Conservation (phyloP, 1,140 invertebrate species). For the Copidosoma floridanum region DNA sequence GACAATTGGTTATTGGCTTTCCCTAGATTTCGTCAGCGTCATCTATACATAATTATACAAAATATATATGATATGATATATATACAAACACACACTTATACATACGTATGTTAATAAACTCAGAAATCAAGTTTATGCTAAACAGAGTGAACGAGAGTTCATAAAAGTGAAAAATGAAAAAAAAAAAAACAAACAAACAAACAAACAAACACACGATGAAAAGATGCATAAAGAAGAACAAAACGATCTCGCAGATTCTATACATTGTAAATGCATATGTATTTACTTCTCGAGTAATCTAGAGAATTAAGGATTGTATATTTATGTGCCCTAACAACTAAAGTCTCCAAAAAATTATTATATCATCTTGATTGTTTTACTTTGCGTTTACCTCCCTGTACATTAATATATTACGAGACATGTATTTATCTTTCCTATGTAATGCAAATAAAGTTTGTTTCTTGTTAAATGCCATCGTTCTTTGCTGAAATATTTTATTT, state of each 20-base stretch:
- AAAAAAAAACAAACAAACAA: too few relatives aligned
- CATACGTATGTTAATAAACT: slow-evolving; percentile 25
- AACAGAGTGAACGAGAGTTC: not conserved
- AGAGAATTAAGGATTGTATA: slow-evolving; percentile 43
- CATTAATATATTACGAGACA: slow-evolving; percentile 17
- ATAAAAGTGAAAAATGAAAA: not conserved
- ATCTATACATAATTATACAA: slow-evolving; percentile 24
- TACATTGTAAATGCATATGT: slow-evolving; percentile 42
- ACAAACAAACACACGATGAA: too few relatives aligned
- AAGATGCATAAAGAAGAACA: too few relatives aligned
- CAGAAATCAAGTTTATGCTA: slow-evolving; percentile 26
- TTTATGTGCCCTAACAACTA: slow-evolving; percentile 37
- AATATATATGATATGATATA: slow-evolving; percentile 25
- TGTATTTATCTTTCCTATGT: slow-evolving; percentile 26
- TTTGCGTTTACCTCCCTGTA: not conserved
- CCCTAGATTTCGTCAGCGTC: slow-evolving; percentile 35
- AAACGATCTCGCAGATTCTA: slow-evolving; percentile 39
- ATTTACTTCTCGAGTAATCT: slow-evolving; percentile 45
- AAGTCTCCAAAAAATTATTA: slow-evolving; percentile 15
- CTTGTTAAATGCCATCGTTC: too few relatives aligned
- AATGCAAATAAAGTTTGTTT: slow-evolving; percentile 25
- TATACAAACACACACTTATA: slow-evolving; percentile 28
- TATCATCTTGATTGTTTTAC: slow-evolving; percentile 3
- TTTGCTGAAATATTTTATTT: too few relatives aligned
- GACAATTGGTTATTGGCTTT: slow-evolving; percentile 20